A percentile compares a stretch with the other conserved stretches of the same genome.
phyloP scores from a whole-genome alignment of 2,797 vertebrate species.

The Danionella dracula region DNA sequence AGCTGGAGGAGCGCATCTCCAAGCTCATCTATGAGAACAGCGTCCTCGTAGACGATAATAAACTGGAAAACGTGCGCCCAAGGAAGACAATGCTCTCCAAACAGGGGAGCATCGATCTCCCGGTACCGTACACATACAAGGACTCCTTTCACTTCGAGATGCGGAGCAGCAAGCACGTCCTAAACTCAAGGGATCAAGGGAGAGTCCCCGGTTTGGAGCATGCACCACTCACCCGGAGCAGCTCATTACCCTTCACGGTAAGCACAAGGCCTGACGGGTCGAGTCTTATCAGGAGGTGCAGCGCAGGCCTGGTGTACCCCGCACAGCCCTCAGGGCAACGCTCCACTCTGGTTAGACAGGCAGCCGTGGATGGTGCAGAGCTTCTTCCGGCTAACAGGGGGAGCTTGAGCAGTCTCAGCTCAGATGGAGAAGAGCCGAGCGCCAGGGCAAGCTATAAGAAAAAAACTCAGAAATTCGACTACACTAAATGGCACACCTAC shows the following conservation, averaged over 20 bases:
- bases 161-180: slow-evolving; percentile 67
- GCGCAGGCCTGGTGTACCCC: slow-evolving; percentile 60
- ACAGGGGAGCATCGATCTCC: slow-evolving; percentile 95
- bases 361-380: slow-evolving; percentile 81
- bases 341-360: slow-evolving; percentile 87
- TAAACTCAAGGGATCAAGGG: slow-evolving; percentile 63
- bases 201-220: slow-evolving; percentile 72
- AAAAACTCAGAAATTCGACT: slow-evolving; percentile 83
- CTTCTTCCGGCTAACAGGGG: slow-evolving; percentile 57
- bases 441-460: slow-evolving; percentile 70
- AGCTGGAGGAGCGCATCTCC: slow-evolving; percentile 84
- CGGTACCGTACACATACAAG: slow-evolving; percentile 92
- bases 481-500: slow-evolving; percentile 95
- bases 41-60: slow-evolving; percentile 85
- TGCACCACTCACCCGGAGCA: slow-evolving; percentile 82
- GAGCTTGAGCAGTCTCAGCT: slow-evolving; percentile 53
- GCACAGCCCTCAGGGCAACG: slow-evolving; percentile 67
- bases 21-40: slow-evolving; percentile 92
- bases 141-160: slow-evolving; percentile 98
- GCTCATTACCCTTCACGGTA: slow-evolving; percentile 83
- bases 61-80: slow-evolving; percentile 85
- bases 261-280: slow-evolving; percentile 51
- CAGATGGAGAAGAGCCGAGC: slow-evolving; percentile 55
- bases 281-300: slow-evolving; percentile 56
- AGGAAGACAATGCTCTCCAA: slow-evolving; percentile 89